These are phyloP conservation scores for Ariopsis seemanni DNA, from an alignment of 2,113 vertebrate species.

Conservation along the genomic window DNA sequence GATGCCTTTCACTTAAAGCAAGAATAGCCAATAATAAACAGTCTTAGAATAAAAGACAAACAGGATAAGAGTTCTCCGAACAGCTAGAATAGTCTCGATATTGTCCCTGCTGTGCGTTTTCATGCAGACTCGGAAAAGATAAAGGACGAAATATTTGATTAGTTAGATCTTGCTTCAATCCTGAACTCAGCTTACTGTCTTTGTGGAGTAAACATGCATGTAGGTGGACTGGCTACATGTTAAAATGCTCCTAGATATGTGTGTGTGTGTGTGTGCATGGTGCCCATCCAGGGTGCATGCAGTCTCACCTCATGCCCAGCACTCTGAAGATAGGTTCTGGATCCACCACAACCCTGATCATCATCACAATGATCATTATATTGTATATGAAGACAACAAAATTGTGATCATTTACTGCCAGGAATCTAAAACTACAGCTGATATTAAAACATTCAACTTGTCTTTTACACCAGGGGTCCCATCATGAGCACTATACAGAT, in stretches of 20 bases:
- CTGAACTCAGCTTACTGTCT: not conserved
- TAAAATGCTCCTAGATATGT: not conserved
- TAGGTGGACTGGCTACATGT: not conserved
- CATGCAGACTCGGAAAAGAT: not conserved
- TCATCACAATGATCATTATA: not conserved
- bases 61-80: not conserved
- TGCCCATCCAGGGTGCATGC: not conserved
- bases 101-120: not conserved
- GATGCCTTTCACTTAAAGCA: conserved; percentile 20
- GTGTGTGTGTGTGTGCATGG: not conserved
- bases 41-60: not conserved
- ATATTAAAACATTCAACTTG: not conserved
- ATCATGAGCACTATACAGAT: not conserved
- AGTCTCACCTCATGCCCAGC: not conserved
- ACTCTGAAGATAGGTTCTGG: not conserved
- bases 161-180: not conserved
- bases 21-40: conserved; percentile 1
- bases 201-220: not conserved
- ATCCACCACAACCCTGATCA: not conserved
- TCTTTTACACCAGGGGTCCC: not conserved
- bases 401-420: not conserved
- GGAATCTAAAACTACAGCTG: not conserved
- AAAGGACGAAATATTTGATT: not conserved
- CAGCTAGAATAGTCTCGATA: not conserved
- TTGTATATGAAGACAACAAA: not conserved